Conservation (phyloP, 2,888 invertebrate genomes). For the Rotaria macrura region DNA sequence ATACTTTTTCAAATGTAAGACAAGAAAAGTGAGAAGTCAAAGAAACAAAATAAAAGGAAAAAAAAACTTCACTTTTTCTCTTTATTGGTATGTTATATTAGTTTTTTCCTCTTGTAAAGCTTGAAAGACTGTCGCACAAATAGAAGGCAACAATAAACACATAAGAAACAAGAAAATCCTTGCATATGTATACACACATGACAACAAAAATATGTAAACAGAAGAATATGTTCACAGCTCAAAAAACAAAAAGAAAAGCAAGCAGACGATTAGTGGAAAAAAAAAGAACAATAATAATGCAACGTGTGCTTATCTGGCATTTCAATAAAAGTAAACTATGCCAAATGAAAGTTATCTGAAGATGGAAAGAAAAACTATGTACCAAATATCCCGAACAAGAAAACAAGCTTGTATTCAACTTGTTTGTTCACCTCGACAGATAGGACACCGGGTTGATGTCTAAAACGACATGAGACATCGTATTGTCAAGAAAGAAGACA, state of each 20-base stretch:
- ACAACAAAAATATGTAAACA: not conserved
- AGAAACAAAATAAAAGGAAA: not conserved
- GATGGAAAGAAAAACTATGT: not conserved
- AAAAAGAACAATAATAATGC: not conserved
- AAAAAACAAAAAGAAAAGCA: not conserved
- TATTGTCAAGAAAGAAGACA: not conserved
- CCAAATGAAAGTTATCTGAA: not conserved
- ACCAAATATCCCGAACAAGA: not conserved
- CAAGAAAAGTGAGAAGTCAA: not conserved
- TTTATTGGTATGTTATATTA: not conserved
- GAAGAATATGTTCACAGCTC: slow-evolving; percentile 8
- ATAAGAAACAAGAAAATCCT: not conserved
- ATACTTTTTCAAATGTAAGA: not conserved
- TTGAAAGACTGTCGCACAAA: slow-evolving; percentile 3
- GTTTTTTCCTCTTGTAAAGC: not conserved
- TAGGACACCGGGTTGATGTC: not conserved
- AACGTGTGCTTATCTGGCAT: not conserved
- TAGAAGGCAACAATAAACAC: not conserved
- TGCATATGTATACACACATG: not conserved
- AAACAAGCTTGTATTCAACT: not conserved
- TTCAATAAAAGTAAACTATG: not conserved
- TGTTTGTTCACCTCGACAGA: not conserved
- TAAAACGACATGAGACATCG: not conserved
- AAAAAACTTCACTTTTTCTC: not conserved
- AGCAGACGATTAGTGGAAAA: not conserved